phyloP scores from a whole-genome alignment of 2,888 invertebrate genomes.

The Phanerotoma sp. region DNA sequence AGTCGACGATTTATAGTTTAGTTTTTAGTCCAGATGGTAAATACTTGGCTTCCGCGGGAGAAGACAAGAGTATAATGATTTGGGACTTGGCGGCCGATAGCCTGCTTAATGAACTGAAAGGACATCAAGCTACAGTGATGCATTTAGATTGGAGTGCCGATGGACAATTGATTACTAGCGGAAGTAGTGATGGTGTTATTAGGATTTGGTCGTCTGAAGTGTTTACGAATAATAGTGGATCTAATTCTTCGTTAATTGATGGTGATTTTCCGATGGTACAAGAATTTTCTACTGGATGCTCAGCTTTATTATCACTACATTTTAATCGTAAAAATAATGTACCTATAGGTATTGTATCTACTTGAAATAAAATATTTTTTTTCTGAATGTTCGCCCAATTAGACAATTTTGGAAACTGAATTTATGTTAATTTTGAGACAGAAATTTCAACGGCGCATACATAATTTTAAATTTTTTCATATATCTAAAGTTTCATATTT shows the following conservation, averaged over 20 bases:
- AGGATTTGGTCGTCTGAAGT: conserved; percentile 52
- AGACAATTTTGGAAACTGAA: neutral
- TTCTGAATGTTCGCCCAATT: neutral
- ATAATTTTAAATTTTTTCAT: too few relatives aligned
- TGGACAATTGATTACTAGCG: conserved; percentile 55
- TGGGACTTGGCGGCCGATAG: conserved; percentile 54
- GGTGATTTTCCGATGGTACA: conserved; percentile 39
- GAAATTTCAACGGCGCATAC: too few relatives aligned
- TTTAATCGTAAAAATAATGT: conserved; percentile 52
- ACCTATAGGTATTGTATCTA: conserved; percentile 52
- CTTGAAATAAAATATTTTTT: conserved; percentile 23
- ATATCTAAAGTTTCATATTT: too few relatives aligned
- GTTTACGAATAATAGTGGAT: conserved; percentile 43
- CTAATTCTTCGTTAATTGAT: conserved; percentile 38
- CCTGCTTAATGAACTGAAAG: conserved; percentile 50
- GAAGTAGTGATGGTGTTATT: conserved; percentile 51
- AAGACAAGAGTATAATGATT: conserved; percentile 51
- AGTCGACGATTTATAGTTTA: conserved; percentile 72
- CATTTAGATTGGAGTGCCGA: conserved; percentile 55
- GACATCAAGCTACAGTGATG: conserved; percentile 54
- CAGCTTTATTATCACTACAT: conserved; percentile 53
- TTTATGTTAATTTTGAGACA: neutral
- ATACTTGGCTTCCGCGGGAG: conserved; percentile 73
- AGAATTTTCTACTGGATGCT: conserved; percentile 50
- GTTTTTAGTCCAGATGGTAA: conserved; percentile 85